Percentiles rank a stretch among this genome's conserved stretches.
These are phyloP conservation scores for Austrolebias charrua DNA, from an alignment of 2,797 vertebrate species.

Conservation along the genomic window DNA sequence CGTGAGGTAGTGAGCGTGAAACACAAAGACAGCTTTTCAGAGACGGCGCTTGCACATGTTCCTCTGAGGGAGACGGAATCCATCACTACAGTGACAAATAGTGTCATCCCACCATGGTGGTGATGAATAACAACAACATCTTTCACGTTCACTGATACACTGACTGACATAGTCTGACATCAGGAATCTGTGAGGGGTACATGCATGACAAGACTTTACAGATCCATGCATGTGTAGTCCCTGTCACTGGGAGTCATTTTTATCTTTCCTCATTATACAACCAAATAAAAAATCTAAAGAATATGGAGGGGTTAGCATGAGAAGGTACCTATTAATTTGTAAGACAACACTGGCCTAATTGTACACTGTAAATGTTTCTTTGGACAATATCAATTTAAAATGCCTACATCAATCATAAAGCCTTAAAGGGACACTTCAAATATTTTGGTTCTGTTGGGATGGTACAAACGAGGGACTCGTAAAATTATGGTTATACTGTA, in stretches of 20 bases:
- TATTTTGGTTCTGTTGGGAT: no score
- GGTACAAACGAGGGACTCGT: no score
- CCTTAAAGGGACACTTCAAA: no score
- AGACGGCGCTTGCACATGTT: conserved; percentile 78
- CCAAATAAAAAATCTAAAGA: neutral
- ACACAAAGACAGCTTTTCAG: conserved; percentile 94
- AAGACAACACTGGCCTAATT: neutral
- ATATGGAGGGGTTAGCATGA: no score
- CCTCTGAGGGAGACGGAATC: conserved; percentile 90
- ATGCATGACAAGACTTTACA: conserved; percentile 36
- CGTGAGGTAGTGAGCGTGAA: conserved; percentile 60
- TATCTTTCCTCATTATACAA: conserved; percentile 24
- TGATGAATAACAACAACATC: conserved; percentile 85
- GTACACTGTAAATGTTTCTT: neutral
- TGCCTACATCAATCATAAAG: no score
- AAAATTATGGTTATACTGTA: no score
- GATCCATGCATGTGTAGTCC: conserved; percentile 27
- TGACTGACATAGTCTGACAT: conserved; percentile 78
- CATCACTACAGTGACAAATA: conserved; percentile 89
- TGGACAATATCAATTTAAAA: neutral
- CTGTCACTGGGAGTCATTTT: conserved; percentile 14
- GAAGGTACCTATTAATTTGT: neutral
- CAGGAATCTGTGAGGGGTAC: conserved; percentile 74
- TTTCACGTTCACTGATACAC: conserved; percentile 83
- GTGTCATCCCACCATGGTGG: conserved; percentile 84